Evolutionary conservation across 2,888 invertebrate species (phyloP), one percentile per base, ranked within the genome.

Genomic region (Torymus tubicola): DNA sequence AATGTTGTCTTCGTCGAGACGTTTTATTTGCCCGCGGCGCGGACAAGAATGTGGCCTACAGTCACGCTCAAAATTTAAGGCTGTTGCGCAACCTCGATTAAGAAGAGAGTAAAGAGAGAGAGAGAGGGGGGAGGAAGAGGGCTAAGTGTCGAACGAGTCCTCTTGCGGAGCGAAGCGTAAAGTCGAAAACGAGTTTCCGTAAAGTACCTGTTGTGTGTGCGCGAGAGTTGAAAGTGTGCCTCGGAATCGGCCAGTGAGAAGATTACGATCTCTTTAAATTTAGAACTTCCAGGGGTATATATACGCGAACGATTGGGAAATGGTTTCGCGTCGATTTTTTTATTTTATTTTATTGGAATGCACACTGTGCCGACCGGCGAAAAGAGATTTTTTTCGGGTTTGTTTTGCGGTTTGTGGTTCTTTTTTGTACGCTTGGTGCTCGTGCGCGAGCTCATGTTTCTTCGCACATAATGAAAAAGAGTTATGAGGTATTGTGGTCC

Each of bases 41-140:
- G 42, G 42, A 8, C 87, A 90, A 90, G 90, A 90, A 90, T 90
- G 90, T 88, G 87, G 90, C 89, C 89, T 90, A 90, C 90, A 90
- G 90, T 90, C 90, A 88, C 85, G 83, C 84, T 87, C 90, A 90
- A 90, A 90, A 90, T 88, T 89, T 87, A 84, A 87, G 87, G 84
- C 85, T 81, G 87, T 89, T 89, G 89, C 88, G 87, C 89, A 89
- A 89, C 86, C 80, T 14, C 42, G 64, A 42, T 64, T 24, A 42
- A n/a, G 14, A 69, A 53, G 42, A 57, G 64, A 70, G 21, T 21
- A 52, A 42, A 58, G 16, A 53, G 24, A 31, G 50, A 0, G 52
- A 12, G 76, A 76, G 50, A 52, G 75, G 1, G 42, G 13, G 14
- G 31, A 72, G 53, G 16, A 52, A 18, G 55, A 18, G 16, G 21